Percentiles rank a stretch among this genome's conserved stretches.
phyloP scores from a whole-genome alignment of 2,797 vertebrate genomes.

The Perodicticus potto region DNA sequence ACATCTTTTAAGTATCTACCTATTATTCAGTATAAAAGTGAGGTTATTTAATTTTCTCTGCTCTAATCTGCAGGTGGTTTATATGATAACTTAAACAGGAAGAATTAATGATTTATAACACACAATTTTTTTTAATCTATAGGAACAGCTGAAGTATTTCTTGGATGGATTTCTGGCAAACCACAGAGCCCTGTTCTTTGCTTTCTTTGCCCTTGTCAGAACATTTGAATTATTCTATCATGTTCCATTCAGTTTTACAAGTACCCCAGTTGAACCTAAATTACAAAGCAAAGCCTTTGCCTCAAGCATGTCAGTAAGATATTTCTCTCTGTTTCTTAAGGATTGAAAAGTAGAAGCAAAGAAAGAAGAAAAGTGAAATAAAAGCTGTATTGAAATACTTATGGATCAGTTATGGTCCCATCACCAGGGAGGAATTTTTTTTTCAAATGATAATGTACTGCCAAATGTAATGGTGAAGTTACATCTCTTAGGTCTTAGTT shows the following conservation, averaged over 20 bases:
- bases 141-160: neutral
- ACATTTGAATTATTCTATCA: neutral
- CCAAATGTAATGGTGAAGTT: neutral
- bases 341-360: neutral
- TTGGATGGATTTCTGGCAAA: neutral
- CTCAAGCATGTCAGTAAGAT: conserved; percentile 22
- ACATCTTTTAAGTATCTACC: conserved; percentile 21
- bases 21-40: conserved; percentile 60
- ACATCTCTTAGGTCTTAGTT: neutral
- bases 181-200: conserved; percentile 12
- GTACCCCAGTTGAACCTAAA: neutral
- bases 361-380: neutral
- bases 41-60: conserved; percentile 33
- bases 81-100: conserved; percentile 31
- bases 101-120: conserved; percentile 12
- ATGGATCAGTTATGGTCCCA: neutral
- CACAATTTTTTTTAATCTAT: neutral
- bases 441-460: neutral
- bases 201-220: neutral
- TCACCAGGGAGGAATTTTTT: neutral
- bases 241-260: conserved; percentile 22
- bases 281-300: conserved; percentile 24
- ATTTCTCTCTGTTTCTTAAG: conserved; percentile 3
- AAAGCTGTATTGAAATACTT: neutral
- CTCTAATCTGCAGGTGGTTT: conserved; percentile 3